Evolutionary conservation across 2,113 vertebrate genomes (phyloP), one percentile per base, ranked within the genome.

Genomic region (Glaucomys volans): DNA sequence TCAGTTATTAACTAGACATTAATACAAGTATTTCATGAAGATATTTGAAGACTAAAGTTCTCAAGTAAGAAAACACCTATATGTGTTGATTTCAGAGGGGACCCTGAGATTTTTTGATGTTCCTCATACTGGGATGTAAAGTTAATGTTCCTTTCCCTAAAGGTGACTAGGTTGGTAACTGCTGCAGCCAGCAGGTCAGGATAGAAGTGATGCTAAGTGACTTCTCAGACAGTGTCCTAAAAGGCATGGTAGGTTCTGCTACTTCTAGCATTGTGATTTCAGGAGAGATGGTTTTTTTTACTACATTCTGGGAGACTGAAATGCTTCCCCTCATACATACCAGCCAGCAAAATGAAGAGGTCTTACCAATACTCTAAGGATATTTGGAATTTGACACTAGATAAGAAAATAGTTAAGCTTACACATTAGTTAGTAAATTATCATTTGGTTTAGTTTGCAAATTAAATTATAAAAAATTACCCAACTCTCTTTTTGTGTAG

Each of bases 221-320:
- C 20, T 57, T 76, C 10, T 13, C 7, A 47, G 7, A 1, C 8
- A 26, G 28, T 7, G 0, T 42, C 14, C 7, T 37, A 2, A 8
- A 22, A 64, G 13, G 0, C 4, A 4, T 2, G 1, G 0, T 7
- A 54, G 22, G 2, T 6, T 32, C 40, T 42, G 5, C 2, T 57
- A 28, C 5, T 8, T 37, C 5, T 35, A 84, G 22, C 30, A 64
- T 4, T 44, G 12, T 74, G 11, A 71, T 22, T 90, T 54, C 11
- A 64, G 20, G 4, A 77, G 5, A 69, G 1, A 59, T 3, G 0
- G n/a, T n/a, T 40, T 72, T 72, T 35, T 16, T 75, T 8, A 54
- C 16, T 83, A 52, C 7, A 44, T 18, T 10, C 22, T 57, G 3
- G 1, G 11, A 62, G 12, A 13, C 2, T 28, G 0, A 42, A 71